These are phyloP conservation scores for Sebastes taczanowskii DNA, from an alignment of 2,797 vertebrate genomes.

Conservation along the genomic window DNA sequence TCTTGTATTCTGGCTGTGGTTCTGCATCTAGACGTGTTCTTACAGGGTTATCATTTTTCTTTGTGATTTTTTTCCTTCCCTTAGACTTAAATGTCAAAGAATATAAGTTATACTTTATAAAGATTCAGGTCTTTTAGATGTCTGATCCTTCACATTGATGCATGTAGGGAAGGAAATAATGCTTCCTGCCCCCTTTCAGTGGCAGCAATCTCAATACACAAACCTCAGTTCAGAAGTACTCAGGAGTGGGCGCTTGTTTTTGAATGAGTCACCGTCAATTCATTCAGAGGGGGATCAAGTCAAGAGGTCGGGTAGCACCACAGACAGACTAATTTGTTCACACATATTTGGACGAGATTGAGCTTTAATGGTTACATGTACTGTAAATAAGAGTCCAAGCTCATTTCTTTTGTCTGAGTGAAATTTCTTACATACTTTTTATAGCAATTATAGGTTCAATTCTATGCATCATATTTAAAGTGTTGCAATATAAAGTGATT, in stretches of 20 bases:
- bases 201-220: conserved; percentile 77
- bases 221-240: conserved; percentile 55
- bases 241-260: conserved; percentile 34
- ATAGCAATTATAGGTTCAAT: neutral
- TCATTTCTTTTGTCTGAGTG: neutral
- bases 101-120: neutral
- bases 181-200: conserved; percentile 33
- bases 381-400: neutral
- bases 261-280: conserved; percentile 45
- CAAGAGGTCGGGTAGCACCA: conserved; percentile 31
- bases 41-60: neutral
- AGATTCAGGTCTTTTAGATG: neutral
- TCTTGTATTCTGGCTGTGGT: neutral
- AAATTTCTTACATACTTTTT: neutral
- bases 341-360: conserved; percentile 22
- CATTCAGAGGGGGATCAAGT: conserved; percentile 38
- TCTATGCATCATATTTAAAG: neutral
- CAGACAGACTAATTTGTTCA: conserved; percentile 49
- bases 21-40: neutral
- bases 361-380: neutral
- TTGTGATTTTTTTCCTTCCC: neutral
- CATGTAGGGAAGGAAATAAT: conserved; percentile 34
- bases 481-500: neutral
- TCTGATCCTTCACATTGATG: neutral
- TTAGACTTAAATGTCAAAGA: neutral